Evolutionary conservation across 2,113 vertebrate species (phyloP).

Genomic region (Muntiacus reevesi): DNA sequence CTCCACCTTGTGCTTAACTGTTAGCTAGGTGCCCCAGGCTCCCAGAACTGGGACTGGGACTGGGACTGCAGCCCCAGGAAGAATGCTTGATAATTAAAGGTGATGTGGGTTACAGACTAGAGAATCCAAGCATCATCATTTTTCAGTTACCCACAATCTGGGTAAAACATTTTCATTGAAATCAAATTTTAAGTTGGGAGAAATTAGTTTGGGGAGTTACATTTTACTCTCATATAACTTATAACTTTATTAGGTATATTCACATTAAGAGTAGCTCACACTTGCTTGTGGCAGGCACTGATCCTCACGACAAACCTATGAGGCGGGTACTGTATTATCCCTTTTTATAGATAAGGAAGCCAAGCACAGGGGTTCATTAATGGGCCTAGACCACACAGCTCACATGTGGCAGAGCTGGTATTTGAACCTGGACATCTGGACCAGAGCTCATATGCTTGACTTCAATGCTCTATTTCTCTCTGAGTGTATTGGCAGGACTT

Average conservation of each 20-base stretch:
- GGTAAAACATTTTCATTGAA: neutral
- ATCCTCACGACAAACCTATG: neutral
- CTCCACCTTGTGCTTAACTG: rapidly evolving
- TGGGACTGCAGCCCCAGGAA: neutral
- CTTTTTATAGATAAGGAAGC: neutral
- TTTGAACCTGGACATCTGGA: neutral
- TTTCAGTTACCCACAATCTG: neutral
- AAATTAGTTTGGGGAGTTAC: neutral
- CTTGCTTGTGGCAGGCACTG: neutral
- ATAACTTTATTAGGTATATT: neutral
- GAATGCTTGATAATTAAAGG: neutral
- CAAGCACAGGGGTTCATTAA: neutral
- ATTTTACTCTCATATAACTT: neutral
- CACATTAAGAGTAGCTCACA: neutral
- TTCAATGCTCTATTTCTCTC: neutral
- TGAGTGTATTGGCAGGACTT: neutral
- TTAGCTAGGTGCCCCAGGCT: neutral
- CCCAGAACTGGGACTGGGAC: neutral
- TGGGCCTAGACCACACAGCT: neutral
- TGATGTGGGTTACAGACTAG: neutral
- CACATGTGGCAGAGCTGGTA: neutral
- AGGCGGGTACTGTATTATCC: neutral
- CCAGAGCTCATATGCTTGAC: neutral
- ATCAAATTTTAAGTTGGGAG: constrained; percentile 18
- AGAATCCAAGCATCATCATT: neutral